A percentile compares a stretch with the other conserved stretches of the same genome.
Conservation (phyloP, 2,888 invertebrate genomes). For the Lasius platythorax region DNA sequence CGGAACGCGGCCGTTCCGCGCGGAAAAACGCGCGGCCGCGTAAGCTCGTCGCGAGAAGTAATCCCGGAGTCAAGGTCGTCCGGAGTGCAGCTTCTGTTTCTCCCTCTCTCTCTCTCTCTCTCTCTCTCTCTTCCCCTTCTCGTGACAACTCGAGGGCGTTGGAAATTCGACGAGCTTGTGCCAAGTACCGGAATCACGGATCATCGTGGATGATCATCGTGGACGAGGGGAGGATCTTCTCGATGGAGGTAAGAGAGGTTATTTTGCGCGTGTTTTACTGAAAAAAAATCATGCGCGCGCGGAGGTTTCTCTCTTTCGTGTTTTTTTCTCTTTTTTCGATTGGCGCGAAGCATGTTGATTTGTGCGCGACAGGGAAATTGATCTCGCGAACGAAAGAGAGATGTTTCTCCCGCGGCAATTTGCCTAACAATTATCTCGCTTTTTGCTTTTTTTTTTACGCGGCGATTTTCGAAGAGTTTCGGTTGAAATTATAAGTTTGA, state of each 20-base stretch:
- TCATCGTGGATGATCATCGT: background rate
- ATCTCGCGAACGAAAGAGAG: background rate
- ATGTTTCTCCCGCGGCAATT: conserved; percentile 25
- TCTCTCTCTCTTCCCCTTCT: background rate
- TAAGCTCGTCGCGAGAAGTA: background rate
- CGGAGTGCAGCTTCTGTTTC: background rate
- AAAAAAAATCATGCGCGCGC: background rate
- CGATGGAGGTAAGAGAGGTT: conserved; percentile 35
- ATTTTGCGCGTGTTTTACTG: background rate
- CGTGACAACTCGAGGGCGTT: background rate
- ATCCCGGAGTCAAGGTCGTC: conserved; percentile 46
- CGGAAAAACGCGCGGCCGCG: background rate
- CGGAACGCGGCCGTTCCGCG: background rate
- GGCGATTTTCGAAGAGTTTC: conserved; percentile 7
- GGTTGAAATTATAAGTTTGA: background rate
- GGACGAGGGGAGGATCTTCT: background rate
- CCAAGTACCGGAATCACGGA: background rate
- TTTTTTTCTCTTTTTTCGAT: background rate
- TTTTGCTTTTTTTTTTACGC: background rate
- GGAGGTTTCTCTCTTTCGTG: background rate
- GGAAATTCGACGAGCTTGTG: conserved; percentile 19
- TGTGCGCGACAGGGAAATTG: background rate
- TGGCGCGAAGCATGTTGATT: conserved; percentile 6
- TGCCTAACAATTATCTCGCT: conserved; percentile 9
- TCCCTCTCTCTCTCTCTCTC: background rate